phyloP scores from a whole-genome alignment of 2,888 invertebrate genomes.

The Drosophila acutilabella region DNA sequence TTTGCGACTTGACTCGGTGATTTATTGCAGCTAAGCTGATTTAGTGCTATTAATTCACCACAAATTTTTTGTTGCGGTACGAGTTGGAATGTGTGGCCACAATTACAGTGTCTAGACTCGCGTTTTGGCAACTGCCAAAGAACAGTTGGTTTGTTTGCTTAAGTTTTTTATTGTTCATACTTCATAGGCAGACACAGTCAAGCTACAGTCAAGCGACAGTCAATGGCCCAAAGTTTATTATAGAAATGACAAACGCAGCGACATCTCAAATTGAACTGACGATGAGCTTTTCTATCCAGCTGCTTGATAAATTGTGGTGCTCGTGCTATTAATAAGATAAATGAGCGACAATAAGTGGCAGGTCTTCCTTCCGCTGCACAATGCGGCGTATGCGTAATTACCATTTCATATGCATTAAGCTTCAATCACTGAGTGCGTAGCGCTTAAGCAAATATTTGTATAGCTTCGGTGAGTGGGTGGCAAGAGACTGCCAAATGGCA shows the following conservation, averaged over 20 bases:
- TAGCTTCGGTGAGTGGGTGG: conserved; percentile 8
- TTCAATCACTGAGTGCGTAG: conserved; percentile 59
- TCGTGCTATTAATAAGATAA: conserved; percentile 74
- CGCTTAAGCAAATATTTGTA: conserved; percentile 57
- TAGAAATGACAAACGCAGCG: conserved; percentile 74
- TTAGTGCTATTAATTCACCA: conserved; percentile 66
- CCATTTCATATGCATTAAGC: conserved; percentile 81
- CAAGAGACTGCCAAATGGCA: conserved; percentile 45
- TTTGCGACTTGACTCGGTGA: conserved; percentile 56
- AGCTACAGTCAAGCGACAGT: conserved; percentile 20
- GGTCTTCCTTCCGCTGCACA: conserved; percentile 69
- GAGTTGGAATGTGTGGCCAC: conserved; percentile 43
- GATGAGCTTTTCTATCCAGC: conserved; percentile 42
- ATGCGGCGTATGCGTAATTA: conserved; percentile 77
- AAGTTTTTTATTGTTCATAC: conserved; percentile 33
- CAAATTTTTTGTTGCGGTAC: not conserved
- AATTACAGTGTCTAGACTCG: conserved; percentile 72
- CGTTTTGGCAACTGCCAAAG: conserved; percentile 14
- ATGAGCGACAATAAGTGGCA: conserved; percentile 76
- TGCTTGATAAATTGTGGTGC: conserved; percentile 67
- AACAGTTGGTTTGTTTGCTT: conserved; percentile 46
- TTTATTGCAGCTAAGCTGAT: conserved; percentile 69
- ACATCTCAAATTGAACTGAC: conserved; percentile 45
- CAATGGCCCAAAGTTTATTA: conserved; percentile 69
- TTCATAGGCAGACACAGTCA: conserved; percentile 17